Base-by-base conservation (phyloP, 2,888 invertebrate genomes). In the Oscheius sp. region DNA sequence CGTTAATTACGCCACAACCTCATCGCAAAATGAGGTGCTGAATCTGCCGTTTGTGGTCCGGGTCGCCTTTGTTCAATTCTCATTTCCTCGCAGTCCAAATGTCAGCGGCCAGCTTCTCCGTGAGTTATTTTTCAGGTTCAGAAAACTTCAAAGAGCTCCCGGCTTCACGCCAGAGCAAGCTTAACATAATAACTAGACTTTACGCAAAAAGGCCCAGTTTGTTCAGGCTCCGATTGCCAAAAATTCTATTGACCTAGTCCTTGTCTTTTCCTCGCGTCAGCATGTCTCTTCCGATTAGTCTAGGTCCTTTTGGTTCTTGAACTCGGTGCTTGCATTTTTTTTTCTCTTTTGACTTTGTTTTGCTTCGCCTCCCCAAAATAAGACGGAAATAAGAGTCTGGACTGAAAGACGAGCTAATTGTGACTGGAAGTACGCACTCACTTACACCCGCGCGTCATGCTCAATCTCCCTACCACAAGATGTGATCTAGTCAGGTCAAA, bases 11-110 rank as follows among this genome's bases (percentile, higher is more conserved):
- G 68, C 68, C 29, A 53, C 55, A 42, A 42, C 42, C 42, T 51
- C 68, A 55, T 68, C 53, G 33, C 68, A 53, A 68, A 68, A 68
- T 68, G 68, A 68, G 68, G 37, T 55, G 68, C 32, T 55, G 68
- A 68, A 68, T 68, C 53, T 42, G 42, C 4, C 68, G 68, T 68
- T 68, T 68, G 68, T 68, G 55, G 66, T 55, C 48, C 50, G 63
- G 21, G 55, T 68, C 53, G 51, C 68, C 53, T 21, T 68, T 55
- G 68, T 42, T 3, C 68, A 68, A 68, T 68, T 68, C 48, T 65
- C 50, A 65, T 65, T 65, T 65, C 65, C 65, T 65, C 33, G 3
- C 42, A 42, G 7, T 50, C 33, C 35, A 7, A n/a, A 68, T 68
- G 68, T 68, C 68, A 53, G 68, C 68, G 13, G 68, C 68, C 53